Evolutionary conservation across 2,888 invertebrate genomes (phyloP).

Genomic region (Conomelus anceps): DNA sequence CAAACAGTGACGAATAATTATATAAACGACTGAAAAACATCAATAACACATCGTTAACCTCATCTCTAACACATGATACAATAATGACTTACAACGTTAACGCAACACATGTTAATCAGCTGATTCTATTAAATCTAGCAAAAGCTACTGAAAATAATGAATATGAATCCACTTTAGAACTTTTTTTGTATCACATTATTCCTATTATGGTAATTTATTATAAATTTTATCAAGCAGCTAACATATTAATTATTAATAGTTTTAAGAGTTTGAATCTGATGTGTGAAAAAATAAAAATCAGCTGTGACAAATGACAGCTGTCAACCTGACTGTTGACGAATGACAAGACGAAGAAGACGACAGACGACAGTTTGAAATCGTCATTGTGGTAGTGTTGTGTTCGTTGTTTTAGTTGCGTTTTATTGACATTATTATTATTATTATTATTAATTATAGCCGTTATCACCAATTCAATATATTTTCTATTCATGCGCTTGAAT

Average conservation of each 20-base stretch:
- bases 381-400: neutral
- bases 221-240: too few relatives aligned
- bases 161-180: too few relatives aligned
- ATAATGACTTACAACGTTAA: neutral
- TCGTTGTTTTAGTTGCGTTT: neutral
- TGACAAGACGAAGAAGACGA: neutral
- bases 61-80: neutral
- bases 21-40: neutral
- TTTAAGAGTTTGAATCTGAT: too few relatives aligned
- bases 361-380: neutral
- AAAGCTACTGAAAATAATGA: too few relatives aligned
- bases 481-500: too few relatives aligned
- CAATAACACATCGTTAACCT: neutral
- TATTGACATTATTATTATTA: neutral
- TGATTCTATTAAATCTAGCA: too few relatives aligned
- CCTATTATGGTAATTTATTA: too few relatives aligned
- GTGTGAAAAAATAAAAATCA: neutral
- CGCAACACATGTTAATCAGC: neutral
- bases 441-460: neutral
- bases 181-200: too few relatives aligned
- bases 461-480: neutral
- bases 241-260: too few relatives aligned
- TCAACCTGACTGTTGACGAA: neutral
- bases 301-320: neutral
- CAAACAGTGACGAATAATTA: neutral